Conservation (phyloP, 2,113 vertebrate genomes). For the Bos javanicus region DNA sequence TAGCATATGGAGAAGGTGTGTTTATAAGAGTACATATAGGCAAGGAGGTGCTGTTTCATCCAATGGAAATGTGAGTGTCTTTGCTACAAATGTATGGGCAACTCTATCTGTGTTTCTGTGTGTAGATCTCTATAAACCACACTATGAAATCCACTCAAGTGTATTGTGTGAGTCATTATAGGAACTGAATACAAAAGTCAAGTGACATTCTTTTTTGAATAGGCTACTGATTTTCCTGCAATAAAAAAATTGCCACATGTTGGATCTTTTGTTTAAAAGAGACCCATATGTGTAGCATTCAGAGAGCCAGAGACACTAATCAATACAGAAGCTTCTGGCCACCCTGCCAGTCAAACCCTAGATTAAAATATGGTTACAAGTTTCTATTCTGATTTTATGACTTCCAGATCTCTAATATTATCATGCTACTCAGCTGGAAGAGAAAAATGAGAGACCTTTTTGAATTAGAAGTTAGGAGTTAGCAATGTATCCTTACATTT, state of each 20-base stretch:
- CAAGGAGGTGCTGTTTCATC: neutral
- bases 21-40: neutral
- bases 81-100: neutral
- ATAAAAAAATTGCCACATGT: neutral
- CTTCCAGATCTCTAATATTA: neutral
- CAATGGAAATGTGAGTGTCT: neutral
- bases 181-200: neutral
- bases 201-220: neutral
- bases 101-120: neutral
- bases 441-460: neutral
- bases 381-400: neutral
- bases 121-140: neutral
- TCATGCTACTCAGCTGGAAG: neutral
- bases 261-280: neutral
- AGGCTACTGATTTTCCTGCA: neutral
- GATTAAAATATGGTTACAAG: neutral
- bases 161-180: neutral
- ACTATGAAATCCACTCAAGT: neutral
- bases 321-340: neutral
- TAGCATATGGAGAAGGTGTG: neutral
- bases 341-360: neutral
- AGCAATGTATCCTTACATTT: neutral
- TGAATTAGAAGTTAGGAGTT: neutral
- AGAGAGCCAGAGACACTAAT: neutral
- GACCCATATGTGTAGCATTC: neutral